Evolutionary conservation across 2,797 vertebrate genomes (phyloP), one percentile per base, ranked within the genome.

Genomic region (Pseudochirops cupreus): DNA sequence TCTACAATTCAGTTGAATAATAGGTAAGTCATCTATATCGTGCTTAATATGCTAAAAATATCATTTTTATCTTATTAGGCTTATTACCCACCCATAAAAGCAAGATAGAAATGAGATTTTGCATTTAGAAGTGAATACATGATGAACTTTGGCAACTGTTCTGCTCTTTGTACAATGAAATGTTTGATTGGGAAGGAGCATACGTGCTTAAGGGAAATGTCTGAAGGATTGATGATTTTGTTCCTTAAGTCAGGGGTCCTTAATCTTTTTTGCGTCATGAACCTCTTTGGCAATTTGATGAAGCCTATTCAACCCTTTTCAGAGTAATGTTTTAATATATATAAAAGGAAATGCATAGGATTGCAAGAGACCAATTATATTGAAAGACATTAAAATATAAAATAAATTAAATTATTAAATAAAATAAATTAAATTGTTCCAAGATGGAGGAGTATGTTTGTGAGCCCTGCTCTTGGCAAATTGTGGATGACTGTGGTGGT

Each of bases 401-500:
- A 52, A 52, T 52, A 52, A 52, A 52, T 52, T 52, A 52, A 52
- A 52, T 52, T 52, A 52, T 52, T 52, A 52, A 52, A 52, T 52
- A 4, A 52, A 52, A 52, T 52, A 4, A 52, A 52, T 52, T 52
- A 52, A 52, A 52, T 52, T 52, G 52, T 52, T 52, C 52, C 5
- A 52, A 4, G 52, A 52, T 52, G 52, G 52, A 52, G 52, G 52
- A 52, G 52, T 52, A 52, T 52, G 5, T 3, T 52, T 6, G 5
- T 52, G 52, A 52, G 52, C 52, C 52, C 52, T 52, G 99, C 96
- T 99, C 99, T 53, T 99, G 99, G 99, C 99, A 99, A 98, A 99
- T 99, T 92, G 99, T 99, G 90, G 99, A 99, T 58, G 99, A 99
- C 97, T 99, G 99, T 53, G 99, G 99, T 9, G 99, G 99, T 0